Evolutionary conservation across 1,140 invertebrate species (phyloP).

Genomic region (Alviniconcha marisindica): DNA sequence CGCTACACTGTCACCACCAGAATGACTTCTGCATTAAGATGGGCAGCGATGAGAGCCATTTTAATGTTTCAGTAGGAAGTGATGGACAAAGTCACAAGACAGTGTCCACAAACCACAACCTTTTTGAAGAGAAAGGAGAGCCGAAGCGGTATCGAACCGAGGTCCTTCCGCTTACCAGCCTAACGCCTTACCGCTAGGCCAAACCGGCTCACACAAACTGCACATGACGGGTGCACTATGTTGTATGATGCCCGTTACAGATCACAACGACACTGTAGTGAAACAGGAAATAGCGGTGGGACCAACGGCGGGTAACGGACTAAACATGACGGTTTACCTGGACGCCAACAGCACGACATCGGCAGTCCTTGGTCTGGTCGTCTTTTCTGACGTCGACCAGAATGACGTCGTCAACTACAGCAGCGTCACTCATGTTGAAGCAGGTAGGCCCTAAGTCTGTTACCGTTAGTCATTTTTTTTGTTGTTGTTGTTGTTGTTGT

Average conservation of each 20-base stretch:
- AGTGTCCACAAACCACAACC: too few species aligned
- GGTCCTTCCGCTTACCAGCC: too few species aligned
- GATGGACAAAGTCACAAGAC: too few species aligned
- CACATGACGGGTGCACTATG: too few species aligned
- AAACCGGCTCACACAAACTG: too few species aligned
- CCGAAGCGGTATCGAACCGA: too few species aligned
- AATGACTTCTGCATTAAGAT: too few species aligned
- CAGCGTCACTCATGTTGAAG: not conserved
- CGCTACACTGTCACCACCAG: too few species aligned
- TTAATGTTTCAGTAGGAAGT: too few species aligned
- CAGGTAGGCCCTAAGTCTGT: not conserved
- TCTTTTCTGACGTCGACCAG: conserved; percentile 6
- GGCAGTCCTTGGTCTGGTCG: not conserved
- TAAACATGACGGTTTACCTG: conserved; percentile 17
- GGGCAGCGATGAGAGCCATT: too few species aligned
- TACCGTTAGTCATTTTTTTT: not conserved
- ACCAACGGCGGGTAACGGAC: conserved; percentile 22
- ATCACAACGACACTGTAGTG: not conserved
- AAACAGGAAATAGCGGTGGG: not conserved
- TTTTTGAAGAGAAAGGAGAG: too few species aligned
- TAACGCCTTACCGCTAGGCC: too few species aligned
- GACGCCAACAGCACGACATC: not conserved
- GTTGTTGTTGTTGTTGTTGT: not conserved
- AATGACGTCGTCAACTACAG: not conserved
- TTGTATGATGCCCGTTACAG: not conserved